Base-by-base conservation (phyloP, 2,888 invertebrate species). In the Rhingia campestris region DNA sequence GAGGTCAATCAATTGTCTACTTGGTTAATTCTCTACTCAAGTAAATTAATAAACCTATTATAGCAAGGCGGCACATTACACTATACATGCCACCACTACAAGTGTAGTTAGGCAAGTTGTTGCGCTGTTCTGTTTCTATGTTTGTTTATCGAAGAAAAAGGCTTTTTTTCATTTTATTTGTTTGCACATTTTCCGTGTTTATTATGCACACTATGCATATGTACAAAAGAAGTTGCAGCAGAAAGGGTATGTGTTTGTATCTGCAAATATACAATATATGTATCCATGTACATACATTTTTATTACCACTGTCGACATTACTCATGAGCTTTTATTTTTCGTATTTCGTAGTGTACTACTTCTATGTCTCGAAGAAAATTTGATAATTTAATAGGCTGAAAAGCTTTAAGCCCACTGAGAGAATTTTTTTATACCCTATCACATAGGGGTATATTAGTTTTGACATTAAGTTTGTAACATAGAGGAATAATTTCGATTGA, bases 1-100 rank as follows among this genome's bases (percentile, higher is more conserved):
- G 37, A 51, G 72, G 63, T 64, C 77, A 30, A 33, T 43, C 61
- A 63, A 51, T 56, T 69, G 49, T 56, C 74, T 72, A 72, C 58
- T 51, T 47, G 41, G 43, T 49, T 59, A 74, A 59, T 54, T 9
- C 9, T 61, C 41, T 56, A 43, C 54, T 74, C 35, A 74, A 59
- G 47, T 67, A 59, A 74, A 67, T 80, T 66, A 61, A 74, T 41
- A 49, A 41, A 73, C 59, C 43, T 43, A 45, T 63, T 12, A 30
- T 56, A 30, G 3, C 12, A n/a, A 47, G 39, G 54, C 54, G 22
- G 39, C 39, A 32, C 51, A 63, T 43, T n/a, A 43, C 41, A 33
- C 70, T 9, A 45, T 35, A 35, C 22, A 47, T 37, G 4, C 22
- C 37, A 37, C 9, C 10, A 54, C 9, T n/a, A 6, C 14, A 22